Base-by-base conservation (phyloP, 30 jellyfish, hydroid and myxozoan species). In the Hydractinia echinata region DNA sequence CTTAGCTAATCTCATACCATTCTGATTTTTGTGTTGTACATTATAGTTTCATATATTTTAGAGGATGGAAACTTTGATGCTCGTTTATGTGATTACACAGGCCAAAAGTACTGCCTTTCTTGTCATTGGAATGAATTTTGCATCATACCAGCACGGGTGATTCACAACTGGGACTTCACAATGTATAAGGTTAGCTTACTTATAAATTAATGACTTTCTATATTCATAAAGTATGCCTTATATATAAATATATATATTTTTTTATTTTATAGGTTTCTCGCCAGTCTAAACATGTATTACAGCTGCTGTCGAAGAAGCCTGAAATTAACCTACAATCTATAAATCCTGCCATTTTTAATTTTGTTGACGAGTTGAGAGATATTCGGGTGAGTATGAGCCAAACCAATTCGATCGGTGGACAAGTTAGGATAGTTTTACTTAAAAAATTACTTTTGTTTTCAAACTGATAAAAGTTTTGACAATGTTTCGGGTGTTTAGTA, bases 51-150 rank as follows among this genome's bases (percentile, higher is more conserved):
- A 11, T 58, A 11, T 58, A 58, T 58, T 58, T 21, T 55, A 92
- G 98, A 86, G 30, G 98, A 87, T 73, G 92, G 95, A 30, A 30
- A 49, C 18, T 86, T 92, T 76, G 94, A 82, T 54, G 76, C 88
- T 18, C 87, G 96, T 6, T 50, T 86, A 14, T 92, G 98, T 74
- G 95, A 86, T 82, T 92, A 92, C 89, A 92, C 96, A 50, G 98
- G 98, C 18, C 92, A 76, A 79, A 74, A 58, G 49, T 92, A 86
- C 72, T 92, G 98, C 54, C 87, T 85, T 11, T 76, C 58, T 18
- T 92, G 98, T 60, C 98, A 92, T 66, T 92, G 98, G 98, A 92
- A 92, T 64, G 98, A 92, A 81, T 50, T 89, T 10, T 80, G 77
- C 19, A 85, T 79, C 44, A 74, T 92, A 58, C 98, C 98, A 7